phyloP scores from a whole-genome alignment of 2,113 vertebrate genomes.

The Menidia beryllina region DNA sequence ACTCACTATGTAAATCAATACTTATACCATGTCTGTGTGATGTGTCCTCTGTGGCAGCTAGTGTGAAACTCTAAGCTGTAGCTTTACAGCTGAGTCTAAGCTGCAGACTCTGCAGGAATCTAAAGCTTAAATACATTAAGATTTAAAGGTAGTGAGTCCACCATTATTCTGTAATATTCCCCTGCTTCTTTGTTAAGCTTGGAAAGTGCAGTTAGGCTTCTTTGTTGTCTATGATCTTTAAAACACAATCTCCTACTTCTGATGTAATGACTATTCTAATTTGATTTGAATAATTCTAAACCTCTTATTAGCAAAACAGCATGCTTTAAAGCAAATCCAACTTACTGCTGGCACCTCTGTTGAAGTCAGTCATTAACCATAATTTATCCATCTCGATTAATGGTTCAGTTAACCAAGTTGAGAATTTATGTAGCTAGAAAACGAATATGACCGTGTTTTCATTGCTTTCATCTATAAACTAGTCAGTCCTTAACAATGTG shows the following conservation, averaged over 20 bases:
- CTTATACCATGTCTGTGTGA: background rate
- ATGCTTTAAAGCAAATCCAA: slow-evolving; percentile 24
- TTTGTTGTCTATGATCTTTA: slow-evolving; percentile 12
- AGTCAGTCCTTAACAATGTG: slow-evolving; percentile 3
- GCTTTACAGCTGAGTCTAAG: no score
- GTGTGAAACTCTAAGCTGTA: background rate
- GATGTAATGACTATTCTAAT: no score
- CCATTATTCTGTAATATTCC: no score
- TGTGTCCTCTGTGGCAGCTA: background rate
- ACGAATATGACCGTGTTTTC: background rate
- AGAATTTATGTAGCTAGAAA: background rate
- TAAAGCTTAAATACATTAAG: background rate
- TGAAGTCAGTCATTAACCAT: slow-evolving; percentile 10
- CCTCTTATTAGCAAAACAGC: slow-evolving; percentile 3
- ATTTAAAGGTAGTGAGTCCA: background rate
- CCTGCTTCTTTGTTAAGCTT: slow-evolving; percentile 2
- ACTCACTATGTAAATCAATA: background rate
- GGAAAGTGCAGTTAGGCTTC: no score
- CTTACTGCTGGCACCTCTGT: slow-evolving; percentile 10
- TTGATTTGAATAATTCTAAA: slow-evolving; percentile 4
- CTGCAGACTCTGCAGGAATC: background rate
- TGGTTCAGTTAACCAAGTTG: slow-evolving; percentile 11
- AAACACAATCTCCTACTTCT: background rate
- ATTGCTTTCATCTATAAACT: slow-evolving; percentile 17
- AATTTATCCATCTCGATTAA: slow-evolving; percentile 6